These are phyloP conservation scores for Paguma larvata DNA, from an alignment of 2,797 vertebrate genomes.

Conservation along the genomic window DNA sequence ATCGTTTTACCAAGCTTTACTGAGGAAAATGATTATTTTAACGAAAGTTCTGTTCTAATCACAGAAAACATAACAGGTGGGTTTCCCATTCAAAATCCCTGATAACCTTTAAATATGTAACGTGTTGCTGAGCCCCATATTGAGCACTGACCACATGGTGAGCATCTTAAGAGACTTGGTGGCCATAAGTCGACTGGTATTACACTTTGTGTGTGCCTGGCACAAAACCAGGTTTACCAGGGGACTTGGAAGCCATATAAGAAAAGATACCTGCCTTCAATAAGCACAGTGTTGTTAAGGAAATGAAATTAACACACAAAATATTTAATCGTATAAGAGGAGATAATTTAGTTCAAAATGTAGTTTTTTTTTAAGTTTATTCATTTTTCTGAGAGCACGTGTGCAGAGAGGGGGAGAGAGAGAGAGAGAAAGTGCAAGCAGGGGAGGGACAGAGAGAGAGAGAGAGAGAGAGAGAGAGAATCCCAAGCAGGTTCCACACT, in stretches of 20 bases:
- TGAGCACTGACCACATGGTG: background rate
- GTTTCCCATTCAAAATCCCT: background rate
- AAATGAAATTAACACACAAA: conserved; percentile 51
- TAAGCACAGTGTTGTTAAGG: background rate
- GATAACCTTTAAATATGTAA: background rate
- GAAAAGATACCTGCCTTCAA: background rate
- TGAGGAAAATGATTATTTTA: conserved; percentile 25
- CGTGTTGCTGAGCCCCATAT: background rate
- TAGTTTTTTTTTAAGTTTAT: background rate
- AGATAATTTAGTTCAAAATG: conserved; percentile 18
- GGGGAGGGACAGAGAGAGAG: too few species aligned
- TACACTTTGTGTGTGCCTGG: background rate
- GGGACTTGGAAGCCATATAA: background rate
- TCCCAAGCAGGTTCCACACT: too few species aligned
- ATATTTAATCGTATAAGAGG: background rate
- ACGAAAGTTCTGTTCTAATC: background rate
- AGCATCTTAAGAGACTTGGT: background rate
- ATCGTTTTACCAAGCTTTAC: conserved; percentile 38
- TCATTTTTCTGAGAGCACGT: too few species aligned
- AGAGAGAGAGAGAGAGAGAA: too few species aligned
- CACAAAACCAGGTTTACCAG: background rate
- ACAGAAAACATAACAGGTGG: background rate
- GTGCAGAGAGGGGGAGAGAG: too few species aligned
- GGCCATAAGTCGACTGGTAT: background rate
- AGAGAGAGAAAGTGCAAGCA: too few species aligned